Evolutionary conservation across 2,113 vertebrate species (phyloP).

Genomic region (Nothobranchius kuhntae): DNA sequence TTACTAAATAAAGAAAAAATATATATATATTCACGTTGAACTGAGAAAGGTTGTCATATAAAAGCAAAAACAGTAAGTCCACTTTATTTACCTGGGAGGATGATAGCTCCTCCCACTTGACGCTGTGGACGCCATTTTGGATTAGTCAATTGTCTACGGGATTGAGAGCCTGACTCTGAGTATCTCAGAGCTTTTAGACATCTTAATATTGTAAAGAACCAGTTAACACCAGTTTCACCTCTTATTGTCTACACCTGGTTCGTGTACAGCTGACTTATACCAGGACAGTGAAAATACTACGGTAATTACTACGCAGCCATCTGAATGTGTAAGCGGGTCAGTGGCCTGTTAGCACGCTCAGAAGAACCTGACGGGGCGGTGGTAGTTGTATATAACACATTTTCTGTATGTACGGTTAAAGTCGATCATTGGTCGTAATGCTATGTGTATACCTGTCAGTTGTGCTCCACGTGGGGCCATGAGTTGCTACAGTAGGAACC

Average conservation of each 20-base stretch:
- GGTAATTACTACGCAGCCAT: neutral
- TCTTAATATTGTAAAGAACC: conserved; percentile 4
- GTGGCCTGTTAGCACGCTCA: conserved; percentile 27
- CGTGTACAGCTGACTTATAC: neutral
- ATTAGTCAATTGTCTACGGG: neutral
- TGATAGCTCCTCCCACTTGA: too few relatives aligned
- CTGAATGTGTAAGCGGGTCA: conserved; percentile 12
- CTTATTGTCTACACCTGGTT: neutral
- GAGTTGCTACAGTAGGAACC: too few relatives aligned
- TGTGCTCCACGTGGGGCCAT: too few relatives aligned
- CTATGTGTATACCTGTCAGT: too few relatives aligned
- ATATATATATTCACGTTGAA: too few relatives aligned
- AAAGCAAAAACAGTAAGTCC: too few relatives aligned
- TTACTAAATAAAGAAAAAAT: too few relatives aligned
- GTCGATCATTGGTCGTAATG: too few relatives aligned
- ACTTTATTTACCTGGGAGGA: too few relatives aligned
- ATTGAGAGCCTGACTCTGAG: conserved; percentile 3
- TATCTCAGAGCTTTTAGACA: conserved; percentile 12
- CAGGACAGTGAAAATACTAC: neutral
- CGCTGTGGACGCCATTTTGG: conserved; percentile 62
- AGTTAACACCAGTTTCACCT: neutral
- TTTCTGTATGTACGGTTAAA: too few relatives aligned
- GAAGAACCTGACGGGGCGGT: neutral
- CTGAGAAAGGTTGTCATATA: too few relatives aligned
- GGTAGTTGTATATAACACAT: neutral